Percentiles rank a stretch among this genome's conserved stretches.
phyloP scores from a whole-genome alignment of 2,113 vertebrate genomes.

The Nyctereutes procyonoides region DNA sequence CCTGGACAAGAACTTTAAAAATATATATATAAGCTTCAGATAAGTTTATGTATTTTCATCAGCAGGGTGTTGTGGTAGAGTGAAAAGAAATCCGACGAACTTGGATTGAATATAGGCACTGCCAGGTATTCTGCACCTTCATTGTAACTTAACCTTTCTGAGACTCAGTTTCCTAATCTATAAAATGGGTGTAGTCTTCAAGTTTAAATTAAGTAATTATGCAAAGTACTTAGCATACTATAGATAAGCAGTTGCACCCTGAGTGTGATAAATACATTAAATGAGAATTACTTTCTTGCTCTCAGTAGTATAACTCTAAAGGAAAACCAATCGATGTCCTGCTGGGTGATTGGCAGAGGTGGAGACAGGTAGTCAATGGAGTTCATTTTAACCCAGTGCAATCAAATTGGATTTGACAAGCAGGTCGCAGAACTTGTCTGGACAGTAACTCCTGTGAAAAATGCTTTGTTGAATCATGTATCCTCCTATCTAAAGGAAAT shows the following conservation, averaged over 20 bases:
- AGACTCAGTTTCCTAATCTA: background rate
- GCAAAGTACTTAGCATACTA: background rate
- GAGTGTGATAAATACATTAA: background rate
- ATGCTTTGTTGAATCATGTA: background rate
- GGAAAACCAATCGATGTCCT: background rate
- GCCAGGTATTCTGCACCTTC: background rate
- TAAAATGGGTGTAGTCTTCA: background rate
- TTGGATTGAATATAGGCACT: background rate
- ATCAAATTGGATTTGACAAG: slow-evolving; percentile 6
- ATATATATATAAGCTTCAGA: background rate
- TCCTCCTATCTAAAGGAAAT: background rate
- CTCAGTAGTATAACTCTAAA: slow-evolving; percentile 6
- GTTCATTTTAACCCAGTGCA: background rate
- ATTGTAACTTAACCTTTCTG: background rate
- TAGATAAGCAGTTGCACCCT: background rate
- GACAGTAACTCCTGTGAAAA: background rate
- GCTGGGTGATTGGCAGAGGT: background rate
- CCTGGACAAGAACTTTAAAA: background rate
- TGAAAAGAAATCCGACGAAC: background rate
- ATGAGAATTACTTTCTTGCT: background rate
- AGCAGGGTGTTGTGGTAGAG: background rate
- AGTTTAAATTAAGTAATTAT: slow-evolving; percentile 44
- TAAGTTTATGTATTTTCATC: background rate
- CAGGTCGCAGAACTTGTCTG: background rate
- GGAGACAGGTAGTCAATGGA: background rate